Conservation (phyloP, 2,888 invertebrate genomes). For the Oasisia sp. region DNA sequence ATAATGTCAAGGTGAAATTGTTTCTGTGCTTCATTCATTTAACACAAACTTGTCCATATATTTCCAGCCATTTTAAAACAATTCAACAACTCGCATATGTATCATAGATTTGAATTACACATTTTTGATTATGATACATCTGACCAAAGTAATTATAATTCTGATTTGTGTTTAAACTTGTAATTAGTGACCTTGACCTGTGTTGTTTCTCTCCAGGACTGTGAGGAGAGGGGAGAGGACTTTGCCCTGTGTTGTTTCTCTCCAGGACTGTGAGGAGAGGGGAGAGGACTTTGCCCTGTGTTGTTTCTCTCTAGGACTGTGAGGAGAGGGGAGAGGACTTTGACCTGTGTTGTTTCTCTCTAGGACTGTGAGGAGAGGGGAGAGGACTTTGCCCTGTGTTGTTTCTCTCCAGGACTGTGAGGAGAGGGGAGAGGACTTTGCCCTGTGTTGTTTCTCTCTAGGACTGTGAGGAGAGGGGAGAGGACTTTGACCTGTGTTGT, state of each 20-base stretch:
- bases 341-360: slow-evolving; percentile 68
- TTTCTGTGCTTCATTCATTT: no score
- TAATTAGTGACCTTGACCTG: not conserved
- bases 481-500: slow-evolving; percentile 79
- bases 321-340: slow-evolving; percentile 82
- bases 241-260: slow-evolving; percentile 73
- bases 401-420: slow-evolving; percentile 55
- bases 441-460: slow-evolving; percentile 64
- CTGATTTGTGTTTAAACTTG: not conserved
- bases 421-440: slow-evolving; percentile 84
- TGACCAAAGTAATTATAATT: not conserved
- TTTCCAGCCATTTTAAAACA: no score
- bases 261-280: slow-evolving; percentile 62
- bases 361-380: slow-evolving; percentile 71
- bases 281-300: slow-evolving; percentile 87
- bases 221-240: slow-evolving; percentile 76
- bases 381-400: slow-evolving; percentile 81
- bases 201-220: slow-evolving; percentile 50
- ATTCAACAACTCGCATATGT: no score
- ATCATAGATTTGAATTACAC: no score
- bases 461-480: slow-evolving; percentile 72
- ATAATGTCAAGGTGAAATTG: no score
- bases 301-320: slow-evolving; percentile 53
- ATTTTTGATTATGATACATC: no score
- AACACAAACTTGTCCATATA: no score